Evolutionary conservation across 2,797 vertebrate species (phyloP).

Genomic region (Poliocrania exsul): DNA sequence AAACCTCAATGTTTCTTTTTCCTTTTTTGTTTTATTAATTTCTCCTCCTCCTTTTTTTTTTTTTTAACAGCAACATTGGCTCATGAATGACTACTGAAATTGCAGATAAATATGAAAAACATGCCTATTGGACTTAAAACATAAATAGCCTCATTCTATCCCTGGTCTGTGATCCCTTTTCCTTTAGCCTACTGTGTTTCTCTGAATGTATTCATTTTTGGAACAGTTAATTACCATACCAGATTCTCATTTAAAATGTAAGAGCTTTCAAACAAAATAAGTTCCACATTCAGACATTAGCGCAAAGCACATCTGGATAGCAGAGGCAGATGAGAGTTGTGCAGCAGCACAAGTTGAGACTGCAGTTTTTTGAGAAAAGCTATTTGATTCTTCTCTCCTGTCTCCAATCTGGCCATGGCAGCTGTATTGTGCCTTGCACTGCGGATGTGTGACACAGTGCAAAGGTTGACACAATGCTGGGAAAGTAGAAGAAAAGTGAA

Average conservation of each 20-base stretch:
- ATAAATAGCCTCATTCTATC: neutral
- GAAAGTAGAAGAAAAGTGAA: slow-evolving; percentile 62
- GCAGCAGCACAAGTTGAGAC: neutral
- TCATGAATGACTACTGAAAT: neutral
- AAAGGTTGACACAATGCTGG: slow-evolving; percentile 65
- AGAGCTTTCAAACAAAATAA: neutral
- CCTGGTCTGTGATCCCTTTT: neutral
- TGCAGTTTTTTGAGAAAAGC: neutral
- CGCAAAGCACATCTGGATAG: neutral
- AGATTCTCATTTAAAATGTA: neutral
- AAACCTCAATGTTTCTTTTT: neutral
- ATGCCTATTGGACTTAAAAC: neutral
- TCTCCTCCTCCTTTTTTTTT: neutral
- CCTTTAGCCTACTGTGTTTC: neutral
- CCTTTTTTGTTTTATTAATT: neutral
- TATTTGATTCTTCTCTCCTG: neutral
- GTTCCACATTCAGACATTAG: neutral
- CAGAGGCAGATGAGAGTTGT: neutral
- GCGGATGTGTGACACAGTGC: slow-evolving; percentile 55
- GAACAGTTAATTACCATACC: neutral
- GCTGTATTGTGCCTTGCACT: neutral
- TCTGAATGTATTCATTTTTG: neutral
- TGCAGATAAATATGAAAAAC: neutral
- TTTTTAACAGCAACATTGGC: neutral
- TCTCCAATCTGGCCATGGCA: neutral